Conservation (phyloP, 2,797 vertebrate species). For the Poecilia wingei region DNA sequence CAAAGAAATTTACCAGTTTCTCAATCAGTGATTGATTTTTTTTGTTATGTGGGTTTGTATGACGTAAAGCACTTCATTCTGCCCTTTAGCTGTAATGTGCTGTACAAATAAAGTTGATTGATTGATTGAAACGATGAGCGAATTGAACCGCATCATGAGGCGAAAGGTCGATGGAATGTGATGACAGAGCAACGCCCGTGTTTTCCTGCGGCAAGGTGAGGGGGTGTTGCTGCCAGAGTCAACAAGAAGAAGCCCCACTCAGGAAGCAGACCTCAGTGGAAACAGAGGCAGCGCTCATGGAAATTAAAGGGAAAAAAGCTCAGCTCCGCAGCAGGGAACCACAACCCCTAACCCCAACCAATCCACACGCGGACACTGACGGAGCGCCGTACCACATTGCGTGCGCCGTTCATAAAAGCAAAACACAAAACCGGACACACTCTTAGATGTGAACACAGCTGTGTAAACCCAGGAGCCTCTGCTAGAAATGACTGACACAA, state of each 20-base stretch:
- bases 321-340: conserved; percentile 54
- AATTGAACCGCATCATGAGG: conserved; percentile 21
- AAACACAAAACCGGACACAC: conserved; percentile 71
- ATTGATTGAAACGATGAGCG: conserved; percentile 5
- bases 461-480: conserved; percentile 51
- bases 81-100: too few species aligned
- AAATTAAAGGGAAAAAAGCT: conserved; percentile 35
- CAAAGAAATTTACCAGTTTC: too few species aligned
- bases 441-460: conserved; percentile 54
- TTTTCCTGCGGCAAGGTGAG: conserved; percentile 39
- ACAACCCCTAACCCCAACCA: conserved; percentile 10
- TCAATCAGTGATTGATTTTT: too few species aligned
- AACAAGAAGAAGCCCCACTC: conserved; percentile 65
- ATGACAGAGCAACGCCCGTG: conserved; percentile 45
- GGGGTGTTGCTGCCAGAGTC: conserved; percentile 65
- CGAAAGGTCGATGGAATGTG: conserved; percentile 28
- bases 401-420: conserved; percentile 54
- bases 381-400: conserved; percentile 51
- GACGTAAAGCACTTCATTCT: too few species aligned
- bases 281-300: conserved; percentile 68
- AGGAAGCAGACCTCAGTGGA: conserved; percentile 75
- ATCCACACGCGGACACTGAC: conserved; percentile 61
- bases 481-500: conserved; percentile 25
- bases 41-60: too few species aligned
- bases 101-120: too few species aligned